Conservation (phyloP, 2,113 vertebrate genomes). For the Cyanoderma ruficeps region DNA sequence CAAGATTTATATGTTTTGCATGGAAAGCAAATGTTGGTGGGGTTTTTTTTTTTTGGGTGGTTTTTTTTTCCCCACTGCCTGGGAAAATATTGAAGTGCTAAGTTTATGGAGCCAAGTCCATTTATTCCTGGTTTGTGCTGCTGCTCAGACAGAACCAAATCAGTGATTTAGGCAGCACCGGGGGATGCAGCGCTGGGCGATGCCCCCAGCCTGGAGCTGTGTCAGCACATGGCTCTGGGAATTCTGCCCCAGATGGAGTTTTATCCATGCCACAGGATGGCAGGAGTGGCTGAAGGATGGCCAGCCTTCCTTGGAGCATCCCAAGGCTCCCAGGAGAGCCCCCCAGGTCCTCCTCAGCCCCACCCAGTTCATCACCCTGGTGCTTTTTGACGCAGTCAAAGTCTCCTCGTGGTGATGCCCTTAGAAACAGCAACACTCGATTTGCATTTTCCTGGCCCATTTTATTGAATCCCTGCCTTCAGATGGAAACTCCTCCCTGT, state of each 20-base stretch:
- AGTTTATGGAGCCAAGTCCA: constrained; percentile 39
- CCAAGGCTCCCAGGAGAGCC: neutral
- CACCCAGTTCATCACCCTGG: accelerated
- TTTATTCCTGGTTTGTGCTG: constrained; percentile 6
- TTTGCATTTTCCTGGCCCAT: neutral
- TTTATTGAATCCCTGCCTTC: neutral
- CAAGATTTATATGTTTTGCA: constrained; percentile 65
- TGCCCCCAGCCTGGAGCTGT: accelerated
- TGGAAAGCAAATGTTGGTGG: constrained; percentile 51
- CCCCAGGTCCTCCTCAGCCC: neutral
- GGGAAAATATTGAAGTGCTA: constrained; percentile 54
- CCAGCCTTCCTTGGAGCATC: neutral
- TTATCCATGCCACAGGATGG: accelerated
- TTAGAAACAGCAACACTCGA: neutral
- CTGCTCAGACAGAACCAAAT: constrained; percentile 7
- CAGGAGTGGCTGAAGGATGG: neutral
- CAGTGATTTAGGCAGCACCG: neutral
- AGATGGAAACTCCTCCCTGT: neutral
- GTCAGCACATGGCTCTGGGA: neutral
- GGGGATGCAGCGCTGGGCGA: neutral
- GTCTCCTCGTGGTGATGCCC: neutral
- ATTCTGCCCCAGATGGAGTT: neutral
- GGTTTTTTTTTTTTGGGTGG: neutral
- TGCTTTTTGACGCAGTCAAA: accelerated
- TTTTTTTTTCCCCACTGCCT: neutral